Evolutionary conservation across 2,113 vertebrate genomes (phyloP).

Genomic region (Danio rerio): GRCz12tu NC_133190.1:32403001-32403500

Average conservation of each 20-base stretch:
- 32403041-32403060: conserved; percentile 91
- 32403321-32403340: conserved; percentile 43
- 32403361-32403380: conserved; percentile 32
- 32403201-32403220: conserved; percentile 14
- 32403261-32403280: neutral
- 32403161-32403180: conserved; percentile 92
- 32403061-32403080: conserved; percentile 91
- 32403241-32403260: conserved; percentile 18
- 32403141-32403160: conserved; percentile 98
- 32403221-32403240: conserved; percentile 33
- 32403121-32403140: conserved; percentile 95
- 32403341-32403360: conserved; percentile 30
- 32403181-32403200: conserved; percentile 33
- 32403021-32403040: conserved; percentile 97
- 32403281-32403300: neutral
- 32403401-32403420: conserved; percentile 11
- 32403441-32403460: conserved; percentile 6
- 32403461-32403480: neutral
- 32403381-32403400: neutral
- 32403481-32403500: too few relatives aligned
- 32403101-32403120: conserved; percentile 93
- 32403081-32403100: conserved; percentile 94
- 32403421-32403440: conserved; percentile 21
- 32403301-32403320: neutral
- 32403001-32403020: conserved; percentile 96